Evolutionary conservation across 1,140 invertebrate genomes (phyloP).

Genomic region (Plectrocnemia conspersa): DNA sequence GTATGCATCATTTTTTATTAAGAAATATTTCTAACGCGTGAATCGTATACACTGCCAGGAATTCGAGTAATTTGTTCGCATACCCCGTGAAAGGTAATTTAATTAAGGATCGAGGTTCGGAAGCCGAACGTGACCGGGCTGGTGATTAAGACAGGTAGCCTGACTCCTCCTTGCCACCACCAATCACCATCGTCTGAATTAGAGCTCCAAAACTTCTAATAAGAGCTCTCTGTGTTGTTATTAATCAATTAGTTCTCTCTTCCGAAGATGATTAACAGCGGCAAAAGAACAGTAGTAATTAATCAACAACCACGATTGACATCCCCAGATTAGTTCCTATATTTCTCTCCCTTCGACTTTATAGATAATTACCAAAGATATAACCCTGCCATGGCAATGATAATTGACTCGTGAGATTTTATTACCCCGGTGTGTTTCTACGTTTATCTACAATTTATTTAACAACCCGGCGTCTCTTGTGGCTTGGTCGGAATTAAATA

Average conservation of each 20-base stretch:
- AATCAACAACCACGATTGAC: too few species aligned
- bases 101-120: constrained; percentile 8
- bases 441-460: constrained; percentile 20
- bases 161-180: not conserved
- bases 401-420: not conserved
- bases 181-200: not conserved
- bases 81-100: not conserved
- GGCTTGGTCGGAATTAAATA: constrained; percentile 9
- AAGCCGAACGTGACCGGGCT: constrained; percentile 3
- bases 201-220: not conserved
- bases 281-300: too few species aligned
- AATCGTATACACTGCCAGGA: not conserved
- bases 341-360: too few species aligned
- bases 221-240: constrained; percentile 6
- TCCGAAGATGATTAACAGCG: too few species aligned
- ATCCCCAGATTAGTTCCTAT: too few species aligned
- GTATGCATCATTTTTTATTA: too few species aligned
- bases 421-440: not conserved
- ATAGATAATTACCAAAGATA: too few species aligned
- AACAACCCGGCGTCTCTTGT: constrained; percentile 8
- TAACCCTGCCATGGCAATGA: not conserved
- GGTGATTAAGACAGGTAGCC: constrained; percentile 14
- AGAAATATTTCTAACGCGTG: not conserved
- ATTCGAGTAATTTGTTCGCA: constrained; percentile 1
- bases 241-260: constrained; percentile 24